Base-by-base conservation (phyloP, 2,888 invertebrate genomes). In the Notodonta ziczac region DNA sequence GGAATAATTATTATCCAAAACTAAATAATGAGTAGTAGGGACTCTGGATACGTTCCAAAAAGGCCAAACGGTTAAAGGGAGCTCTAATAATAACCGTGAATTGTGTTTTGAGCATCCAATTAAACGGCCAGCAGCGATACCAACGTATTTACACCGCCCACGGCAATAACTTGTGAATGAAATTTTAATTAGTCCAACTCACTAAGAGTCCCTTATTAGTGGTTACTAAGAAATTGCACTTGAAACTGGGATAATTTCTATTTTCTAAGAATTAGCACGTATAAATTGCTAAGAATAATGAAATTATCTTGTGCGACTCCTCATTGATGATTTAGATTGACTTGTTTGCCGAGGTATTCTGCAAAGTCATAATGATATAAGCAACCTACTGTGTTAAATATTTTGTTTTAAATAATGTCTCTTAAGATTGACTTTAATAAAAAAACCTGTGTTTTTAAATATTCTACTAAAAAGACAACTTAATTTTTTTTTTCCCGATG, bases 51-150 rank as follows among this genome's bases (percentile, higher is more conserved):
- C 54, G 65, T 57, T 83, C 85, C 87, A 86, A 84, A 81, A 81
- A 66, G 72, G 64, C 73, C 73, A 74, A 74, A 65, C 73, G 66
- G 72, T 79, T 80, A 81, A 81, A 80, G 76, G 67, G 78, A 81
- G 73, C 72, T 77, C 86, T 87, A 88, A 83, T 83, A 83, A 82
- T 84, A 85, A 67, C 67, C 69, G 57, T 74, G 80, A 85, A 87
- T 88, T 83, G 83, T 83, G 80, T 82, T 81, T 84, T 81, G 80
- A 85, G 72, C 72, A 70, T 67, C 81, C 80, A 86, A 88, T 88
- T 86, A 87, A 83, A 39, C 14, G 40, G 40, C 72, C 65, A 69
- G 69, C 71, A 56, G 62, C 67, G 62, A 73, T 72, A 67, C 67
- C 67, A 65, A 63, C 56, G 66, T 76, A 70, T 70, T 77, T 73